Evolutionary conservation across 2,888 invertebrate species (phyloP).

Genomic region (Tiphia femorata): DNA sequence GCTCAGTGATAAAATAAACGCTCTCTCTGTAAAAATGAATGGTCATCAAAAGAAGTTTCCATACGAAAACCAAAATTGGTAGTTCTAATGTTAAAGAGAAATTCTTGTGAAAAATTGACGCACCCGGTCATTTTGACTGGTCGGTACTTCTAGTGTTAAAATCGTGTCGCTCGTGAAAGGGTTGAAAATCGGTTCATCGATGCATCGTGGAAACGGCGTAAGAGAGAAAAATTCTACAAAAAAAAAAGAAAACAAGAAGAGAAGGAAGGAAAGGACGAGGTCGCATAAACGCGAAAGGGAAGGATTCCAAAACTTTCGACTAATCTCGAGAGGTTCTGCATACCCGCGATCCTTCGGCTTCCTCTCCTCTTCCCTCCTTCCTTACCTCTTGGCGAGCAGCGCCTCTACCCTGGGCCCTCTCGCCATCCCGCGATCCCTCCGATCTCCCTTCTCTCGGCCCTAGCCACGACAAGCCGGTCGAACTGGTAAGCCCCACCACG

Average conservation of each 20-base stretch:
- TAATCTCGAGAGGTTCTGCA: slow-evolving; percentile 63
- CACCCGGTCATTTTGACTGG: no score
- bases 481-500: slow-evolving; percentile 68
- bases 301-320: slow-evolving; percentile 50
- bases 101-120: no score
- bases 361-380: slow-evolving; percentile 18
- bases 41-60: no score
- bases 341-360: slow-evolving; percentile 49
- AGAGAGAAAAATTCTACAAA: no score
- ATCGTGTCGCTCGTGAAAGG: no score
- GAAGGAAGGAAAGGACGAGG: slow-evolving; percentile 29
- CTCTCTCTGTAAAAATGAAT: no score
- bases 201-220: no score
- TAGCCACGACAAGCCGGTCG: slow-evolving; percentile 59
- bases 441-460: slow-evolving; percentile 37
- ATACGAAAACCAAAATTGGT: no score
- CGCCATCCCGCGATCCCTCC: slow-evolving; percentile 27
- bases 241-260: slow-evolving; percentile 2
- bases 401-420: slow-evolving; percentile 8
- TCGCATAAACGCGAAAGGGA: slow-evolving; percentile 51
- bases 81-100: no score
- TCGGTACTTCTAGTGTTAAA: no score
- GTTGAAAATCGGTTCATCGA: no score
- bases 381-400: not conserved
- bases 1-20: no score